Evolutionary conservation across 1,140 invertebrate species (phyloP).

Genomic region (Zaprionus gabonicus): DNA sequence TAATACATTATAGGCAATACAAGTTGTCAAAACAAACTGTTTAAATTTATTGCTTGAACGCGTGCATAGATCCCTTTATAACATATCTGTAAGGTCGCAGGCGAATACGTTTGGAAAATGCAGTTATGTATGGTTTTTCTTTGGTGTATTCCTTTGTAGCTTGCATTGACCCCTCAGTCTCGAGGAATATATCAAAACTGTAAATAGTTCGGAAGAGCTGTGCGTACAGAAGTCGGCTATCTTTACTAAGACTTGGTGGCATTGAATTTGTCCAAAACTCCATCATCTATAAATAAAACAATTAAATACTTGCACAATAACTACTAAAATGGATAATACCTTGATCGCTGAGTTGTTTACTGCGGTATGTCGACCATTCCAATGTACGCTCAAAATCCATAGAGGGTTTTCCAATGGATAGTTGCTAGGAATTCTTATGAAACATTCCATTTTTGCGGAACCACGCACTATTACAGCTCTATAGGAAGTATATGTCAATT

Average conservation of each 20-base stretch:
- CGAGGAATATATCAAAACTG: slow-evolving; percentile 94
- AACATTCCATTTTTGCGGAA: slow-evolving; percentile 90
- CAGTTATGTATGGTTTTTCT: slow-evolving; percentile 73
- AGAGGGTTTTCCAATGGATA: slow-evolving; percentile 92
- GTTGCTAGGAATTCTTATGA: slow-evolving; percentile 91
- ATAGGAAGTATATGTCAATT: slow-evolving; percentile 88
- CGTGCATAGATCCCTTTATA: slow-evolving; percentile 63
- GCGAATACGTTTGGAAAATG: slow-evolving; percentile 73
- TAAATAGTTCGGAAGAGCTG: slow-evolving; percentile 92
- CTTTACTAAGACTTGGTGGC: slow-evolving; percentile 51
- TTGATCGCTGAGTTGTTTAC: slow-evolving; percentile 89
- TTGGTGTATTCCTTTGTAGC: slow-evolving; percentile 87
- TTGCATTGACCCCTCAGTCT: slow-evolving; percentile 87
- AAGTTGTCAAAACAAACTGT: neutral
- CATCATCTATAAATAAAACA: slow-evolving; percentile 87
- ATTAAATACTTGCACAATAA: neutral
- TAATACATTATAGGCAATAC: neutral
- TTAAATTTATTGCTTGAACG: slow-evolving; percentile 70
- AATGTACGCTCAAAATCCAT: slow-evolving; percentile 89
- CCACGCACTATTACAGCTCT: slow-evolving; percentile 89
- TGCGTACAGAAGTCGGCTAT: slow-evolving; percentile 87
- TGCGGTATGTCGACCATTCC: slow-evolving; percentile 89
- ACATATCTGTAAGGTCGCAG: slow-evolving; percentile 69
- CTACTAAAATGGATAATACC: slow-evolving; percentile 77
- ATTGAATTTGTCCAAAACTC: slow-evolving; percentile 89